phyloP scores from a whole-genome alignment of 1,140 invertebrate genomes.

The Sitobion miscanthi region DNA sequence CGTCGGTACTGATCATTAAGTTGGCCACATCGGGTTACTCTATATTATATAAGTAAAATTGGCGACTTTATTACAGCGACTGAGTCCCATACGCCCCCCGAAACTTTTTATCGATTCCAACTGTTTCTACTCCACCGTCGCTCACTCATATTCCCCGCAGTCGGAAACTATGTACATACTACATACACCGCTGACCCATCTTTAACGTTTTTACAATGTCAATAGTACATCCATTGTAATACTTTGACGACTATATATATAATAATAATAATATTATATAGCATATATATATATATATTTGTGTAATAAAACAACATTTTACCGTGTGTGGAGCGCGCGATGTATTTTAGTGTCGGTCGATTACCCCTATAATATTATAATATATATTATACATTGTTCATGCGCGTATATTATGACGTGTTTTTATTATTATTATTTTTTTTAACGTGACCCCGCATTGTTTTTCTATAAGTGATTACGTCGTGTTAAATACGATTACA shows the following conservation, averaged over 20 bases:
- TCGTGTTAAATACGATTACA: neutral
- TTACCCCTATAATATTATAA: constrained; percentile 11
- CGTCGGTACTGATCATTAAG: neutral
- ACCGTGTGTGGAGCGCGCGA: neutral
- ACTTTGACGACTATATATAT: neutral
- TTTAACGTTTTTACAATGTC: neutral
- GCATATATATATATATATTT: neutral
- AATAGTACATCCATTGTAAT: neutral
- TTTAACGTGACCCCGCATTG: constrained; percentile 1
- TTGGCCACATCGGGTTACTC: neutral
- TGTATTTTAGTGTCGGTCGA: neutral
- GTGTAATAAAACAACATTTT: neutral
- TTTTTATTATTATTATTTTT: neutral
- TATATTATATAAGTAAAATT: neutral
- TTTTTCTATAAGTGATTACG: neutral
- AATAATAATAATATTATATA: neutral
- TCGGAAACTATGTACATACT: neutral
- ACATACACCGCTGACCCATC: neutral
- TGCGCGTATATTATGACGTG: neutral
- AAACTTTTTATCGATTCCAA: constrained; percentile 52
- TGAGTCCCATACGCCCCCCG: constrained; percentile 28
- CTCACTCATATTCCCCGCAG: neutral
- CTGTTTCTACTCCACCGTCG: constrained; percentile 24
- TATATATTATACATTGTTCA: neutral
- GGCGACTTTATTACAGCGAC: constrained; percentile 1